phyloP scores from a whole-genome alignment of 2,888 invertebrate species.

The Lepidocyrtoides sp. region DNA sequence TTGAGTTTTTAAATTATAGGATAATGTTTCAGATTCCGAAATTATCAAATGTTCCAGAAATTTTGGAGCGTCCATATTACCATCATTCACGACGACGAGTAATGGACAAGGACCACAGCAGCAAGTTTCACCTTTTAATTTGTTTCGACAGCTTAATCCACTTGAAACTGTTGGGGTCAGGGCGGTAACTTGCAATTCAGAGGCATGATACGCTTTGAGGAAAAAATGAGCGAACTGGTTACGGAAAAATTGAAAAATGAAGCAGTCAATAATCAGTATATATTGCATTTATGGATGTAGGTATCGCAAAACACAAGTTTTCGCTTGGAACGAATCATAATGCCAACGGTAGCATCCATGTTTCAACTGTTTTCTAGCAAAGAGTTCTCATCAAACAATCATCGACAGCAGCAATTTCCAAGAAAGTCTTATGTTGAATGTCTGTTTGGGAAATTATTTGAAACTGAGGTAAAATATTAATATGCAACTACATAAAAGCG shows the following conservation, averaged over 20 bases:
- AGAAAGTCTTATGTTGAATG: constrained; percentile 37
- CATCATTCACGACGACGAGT: not conserved
- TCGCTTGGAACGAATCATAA: not conserved
- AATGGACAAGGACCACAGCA: not conserved
- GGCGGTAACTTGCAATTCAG: constrained; percentile 37
- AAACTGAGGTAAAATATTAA: constrained; percentile 14
- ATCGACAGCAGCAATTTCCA: not conserved
- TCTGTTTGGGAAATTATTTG: constrained; percentile 43
- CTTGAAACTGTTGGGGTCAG: constrained; percentile 13
- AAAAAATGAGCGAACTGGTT: too few species aligned
- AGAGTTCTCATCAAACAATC: constrained; percentile 7
- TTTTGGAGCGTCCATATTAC: constrained; percentile 10
- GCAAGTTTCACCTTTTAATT: not conserved
- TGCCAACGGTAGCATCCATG: not conserved
- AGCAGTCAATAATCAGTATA: too few species aligned
- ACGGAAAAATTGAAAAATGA: too few species aligned
- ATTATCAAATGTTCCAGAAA: constrained; percentile 51
- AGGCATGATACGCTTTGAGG: too few species aligned
- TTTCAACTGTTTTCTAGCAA: not conserved
- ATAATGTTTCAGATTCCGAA: not conserved
- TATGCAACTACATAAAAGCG: too few species aligned
- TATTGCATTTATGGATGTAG: too few species aligned
- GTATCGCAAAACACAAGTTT: not conserved
- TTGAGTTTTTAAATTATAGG: not conserved
- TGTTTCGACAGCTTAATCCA: constrained; percentile 9